A percentile compares a stretch with the other conserved stretches of the same genome.
Conservation (phyloP, 2,797 vertebrate species). For the Trachurus trachurus region DNA sequence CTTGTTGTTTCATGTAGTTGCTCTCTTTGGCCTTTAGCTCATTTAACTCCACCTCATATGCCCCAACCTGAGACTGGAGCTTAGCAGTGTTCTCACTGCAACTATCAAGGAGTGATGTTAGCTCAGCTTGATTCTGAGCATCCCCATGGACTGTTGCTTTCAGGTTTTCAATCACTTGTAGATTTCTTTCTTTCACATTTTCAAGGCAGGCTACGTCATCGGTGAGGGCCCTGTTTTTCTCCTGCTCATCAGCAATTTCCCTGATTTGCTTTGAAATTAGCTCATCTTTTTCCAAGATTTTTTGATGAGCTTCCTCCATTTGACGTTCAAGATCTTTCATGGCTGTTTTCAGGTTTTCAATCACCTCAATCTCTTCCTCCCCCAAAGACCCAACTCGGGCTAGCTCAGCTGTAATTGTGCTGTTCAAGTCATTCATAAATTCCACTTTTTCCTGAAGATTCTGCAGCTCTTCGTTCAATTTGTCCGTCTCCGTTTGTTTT, state of each 20-base stretch:
- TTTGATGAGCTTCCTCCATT: neutral
- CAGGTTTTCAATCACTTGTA: neutral
- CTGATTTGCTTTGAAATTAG: neutral
- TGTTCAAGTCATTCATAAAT: neutral
- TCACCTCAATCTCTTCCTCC: no score
- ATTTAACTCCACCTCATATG: no score
- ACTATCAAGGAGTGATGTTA: no score
- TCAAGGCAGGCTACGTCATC: neutral
- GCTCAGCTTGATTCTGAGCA: neutral
- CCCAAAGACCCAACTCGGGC: no score
- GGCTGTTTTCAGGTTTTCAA: no score
- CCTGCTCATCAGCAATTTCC: neutral
- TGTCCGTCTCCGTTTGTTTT: neutral
- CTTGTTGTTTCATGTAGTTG: no score
- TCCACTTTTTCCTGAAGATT: neutral
- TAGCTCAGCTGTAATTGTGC: no score
- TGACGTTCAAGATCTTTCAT: neutral
- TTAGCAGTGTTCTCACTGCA: no score
- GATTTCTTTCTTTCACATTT: neutral
- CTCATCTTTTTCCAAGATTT: neutral
- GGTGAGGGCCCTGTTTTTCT: neutral
- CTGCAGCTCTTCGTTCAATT: neutral
- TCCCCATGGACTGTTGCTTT: neutral
- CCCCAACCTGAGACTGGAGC: no score
- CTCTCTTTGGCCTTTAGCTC: no score